Conservation (phyloP, 2,888 invertebrate genomes). For the Julus scanicus region DNA sequence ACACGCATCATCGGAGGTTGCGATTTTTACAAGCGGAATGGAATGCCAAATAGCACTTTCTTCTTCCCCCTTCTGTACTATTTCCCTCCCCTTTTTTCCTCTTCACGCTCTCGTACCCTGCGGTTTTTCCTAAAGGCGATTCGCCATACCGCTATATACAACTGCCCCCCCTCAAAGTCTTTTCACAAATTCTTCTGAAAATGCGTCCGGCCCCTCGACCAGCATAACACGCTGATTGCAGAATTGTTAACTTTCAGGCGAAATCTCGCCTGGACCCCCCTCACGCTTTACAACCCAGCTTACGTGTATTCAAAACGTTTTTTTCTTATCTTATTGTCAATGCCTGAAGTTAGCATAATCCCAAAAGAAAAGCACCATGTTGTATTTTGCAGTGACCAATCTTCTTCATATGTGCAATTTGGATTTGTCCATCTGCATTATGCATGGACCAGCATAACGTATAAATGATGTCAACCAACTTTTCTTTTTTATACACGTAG, state of each 20-base stretch:
- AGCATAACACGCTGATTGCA: conserved; percentile 13
- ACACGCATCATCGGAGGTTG: conserved; percentile 8
- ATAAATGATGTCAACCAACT: neutral
- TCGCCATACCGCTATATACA: conserved; percentile 20
- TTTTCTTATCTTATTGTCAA: neutral
- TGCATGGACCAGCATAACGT: neutral
- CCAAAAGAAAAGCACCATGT: neutral
- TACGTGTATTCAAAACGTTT: conserved; percentile 32
- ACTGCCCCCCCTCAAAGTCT: neutral
- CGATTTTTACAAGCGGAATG: conserved; percentile 20
- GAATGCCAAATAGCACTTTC: conserved; percentile 28
- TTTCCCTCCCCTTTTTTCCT: conserved; percentile 16
- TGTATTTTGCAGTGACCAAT: conserved; percentile 1
- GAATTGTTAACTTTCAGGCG: neutral
- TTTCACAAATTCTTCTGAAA: neutral
- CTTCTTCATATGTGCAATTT: neutral
- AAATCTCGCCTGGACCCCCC: conserved; percentile 25
- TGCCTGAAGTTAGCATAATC: conserved; percentile 30
- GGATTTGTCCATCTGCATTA: conserved; percentile 1
- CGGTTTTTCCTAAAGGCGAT: conserved; percentile 33
- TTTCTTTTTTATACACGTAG: neutral
- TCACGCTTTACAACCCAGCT: conserved; percentile 27
- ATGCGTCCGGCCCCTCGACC: neutral
- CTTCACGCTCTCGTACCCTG: conserved; percentile 33
- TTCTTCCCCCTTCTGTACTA: neutral